Evolutionary conservation across 2,888 invertebrate genomes (phyloP), one percentile per base, ranked within the genome.

Genomic region (Thera obeliscata): DNA sequence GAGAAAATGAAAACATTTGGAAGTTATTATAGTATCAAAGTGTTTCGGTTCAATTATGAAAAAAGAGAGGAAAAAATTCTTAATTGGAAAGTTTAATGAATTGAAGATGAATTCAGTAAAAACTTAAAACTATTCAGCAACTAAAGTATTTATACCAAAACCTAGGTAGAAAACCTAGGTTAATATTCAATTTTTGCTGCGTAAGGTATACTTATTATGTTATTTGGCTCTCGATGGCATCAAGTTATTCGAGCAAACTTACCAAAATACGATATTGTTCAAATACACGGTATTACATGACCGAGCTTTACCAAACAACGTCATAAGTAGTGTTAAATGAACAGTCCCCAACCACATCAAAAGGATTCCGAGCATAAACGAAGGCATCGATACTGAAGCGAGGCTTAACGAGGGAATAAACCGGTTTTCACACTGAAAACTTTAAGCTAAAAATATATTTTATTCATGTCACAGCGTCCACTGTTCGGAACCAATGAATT

Each of bases 401-500:
- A 57, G 56, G 72, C 64, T 67, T 71, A 71, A 74, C 69, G 67
- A 77, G 68, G 70, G 70, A 78, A 76, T 76, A 75, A 75, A 72
- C 67, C 69, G 69, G 68, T 76, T 78, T 77, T 76, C 76, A 70
- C 75, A 74, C 73, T 75, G 75, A 74, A 78, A 85, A 84, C 74
- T 82, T 81, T 78, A 80, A 80, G 75, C 81, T 78, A 71, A 75
- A 79, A 82, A 77, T 73, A 82, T 84, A 81, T 83, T 83, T 87
- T 86, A 87, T 87, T 87, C 86, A 86, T 85, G 82, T 71, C 79
- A 71, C 76, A 70, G 65, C 74, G 70, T 75, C 70, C 78, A 74
- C 70, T 77, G 80, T 80, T 76, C 81, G 77, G 71, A 77, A 73
- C 78, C 82, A 80, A 87, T 86, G 87, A 87, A 88, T 88, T 86